phyloP scores from a whole-genome alignment of 2,113 vertebrate species.

The Machaerirhynchus nigripectus region DNA sequence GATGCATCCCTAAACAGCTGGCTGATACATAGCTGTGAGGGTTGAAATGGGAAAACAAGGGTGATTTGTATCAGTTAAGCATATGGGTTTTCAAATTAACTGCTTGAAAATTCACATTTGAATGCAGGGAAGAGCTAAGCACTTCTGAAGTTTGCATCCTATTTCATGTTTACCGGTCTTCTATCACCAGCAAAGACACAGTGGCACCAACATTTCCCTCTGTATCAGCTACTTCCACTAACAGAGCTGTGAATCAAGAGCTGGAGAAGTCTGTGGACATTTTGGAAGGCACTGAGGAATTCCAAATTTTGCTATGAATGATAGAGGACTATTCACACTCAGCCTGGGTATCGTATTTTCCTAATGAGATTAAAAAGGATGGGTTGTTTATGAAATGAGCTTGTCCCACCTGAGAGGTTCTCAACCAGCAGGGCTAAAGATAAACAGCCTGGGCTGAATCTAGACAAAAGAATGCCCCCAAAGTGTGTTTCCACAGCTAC shows the following conservation, averaged over 20 bases:
- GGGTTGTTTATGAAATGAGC: not conserved
- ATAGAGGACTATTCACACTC: not conserved
- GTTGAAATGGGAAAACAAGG: not conserved
- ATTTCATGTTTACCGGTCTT: not conserved
- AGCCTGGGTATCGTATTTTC: not conserved
- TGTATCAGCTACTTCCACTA: not conserved
- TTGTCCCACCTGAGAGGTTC: not conserved
- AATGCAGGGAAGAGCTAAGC: not conserved
- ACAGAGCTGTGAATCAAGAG: not conserved
- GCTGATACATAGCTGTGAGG: not conserved
- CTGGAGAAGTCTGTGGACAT: not conserved
- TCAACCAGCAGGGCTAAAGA: not conserved
- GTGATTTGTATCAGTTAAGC: conserved; percentile 10
- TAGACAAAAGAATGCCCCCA: not conserved
- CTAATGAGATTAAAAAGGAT: not conserved
- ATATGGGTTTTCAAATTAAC: not conserved
- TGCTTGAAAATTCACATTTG: not conserved
- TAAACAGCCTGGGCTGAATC: not conserved
- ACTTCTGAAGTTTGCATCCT: not conserved
- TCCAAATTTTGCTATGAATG: not conserved
- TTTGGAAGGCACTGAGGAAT: not conserved
- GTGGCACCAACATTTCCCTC: not conserved
- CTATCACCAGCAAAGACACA: not conserved
- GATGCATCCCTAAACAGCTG: not conserved
- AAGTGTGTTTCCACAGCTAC: not conserved